Conservation (phyloP, 2,797 vertebrate species). For the Scarus forsteni region DNA sequence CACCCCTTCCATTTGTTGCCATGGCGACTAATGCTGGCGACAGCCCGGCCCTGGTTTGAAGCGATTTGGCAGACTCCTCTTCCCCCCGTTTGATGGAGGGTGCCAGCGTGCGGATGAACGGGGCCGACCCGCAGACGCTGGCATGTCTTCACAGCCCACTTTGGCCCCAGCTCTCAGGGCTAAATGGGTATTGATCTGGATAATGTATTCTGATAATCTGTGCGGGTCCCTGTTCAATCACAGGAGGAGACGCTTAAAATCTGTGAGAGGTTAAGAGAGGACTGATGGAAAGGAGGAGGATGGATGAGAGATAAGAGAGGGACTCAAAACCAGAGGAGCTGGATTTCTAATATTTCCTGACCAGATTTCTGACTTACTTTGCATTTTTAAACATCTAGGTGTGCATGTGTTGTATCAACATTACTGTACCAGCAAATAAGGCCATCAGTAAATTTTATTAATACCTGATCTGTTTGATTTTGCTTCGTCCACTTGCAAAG, state of each 20-base stretch:
- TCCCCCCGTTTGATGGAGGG: slow-evolving; percentile 63
- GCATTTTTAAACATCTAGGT: too few species aligned
- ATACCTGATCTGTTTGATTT: too few species aligned
- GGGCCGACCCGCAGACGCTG: slow-evolving; percentile 59
- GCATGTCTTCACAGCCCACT: slow-evolving; percentile 63
- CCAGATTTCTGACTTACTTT: too few species aligned
- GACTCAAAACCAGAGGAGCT: slow-evolving; percentile 4
- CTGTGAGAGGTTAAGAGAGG: slow-evolving; percentile 40
- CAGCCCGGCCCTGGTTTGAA: slow-evolving; percentile 63
- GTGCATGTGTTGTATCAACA: too few species aligned
- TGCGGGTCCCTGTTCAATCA: slow-evolving; percentile 52
- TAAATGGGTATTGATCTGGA: slow-evolving; percentile 77
- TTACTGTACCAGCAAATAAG: too few species aligned
- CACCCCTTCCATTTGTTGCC: slow-evolving; percentile 76
- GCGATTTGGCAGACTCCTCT: slow-evolving; percentile 60
- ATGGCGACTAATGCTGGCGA: slow-evolving; percentile 78
- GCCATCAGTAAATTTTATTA: too few species aligned
- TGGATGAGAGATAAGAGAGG: background rate
- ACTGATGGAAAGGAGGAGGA: slow-evolving; percentile 3
- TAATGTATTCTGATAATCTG: slow-evolving; percentile 76
- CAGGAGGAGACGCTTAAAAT: slow-evolving; percentile 50
- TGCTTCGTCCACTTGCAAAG: too few species aligned
- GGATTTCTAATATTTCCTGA: background rate
- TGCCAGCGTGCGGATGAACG: slow-evolving; percentile 69
- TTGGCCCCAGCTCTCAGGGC: slow-evolving; percentile 44